Conservation (phyloP, 2,888 invertebrate species). For the Leptinotarsa tumamoca region DNA sequence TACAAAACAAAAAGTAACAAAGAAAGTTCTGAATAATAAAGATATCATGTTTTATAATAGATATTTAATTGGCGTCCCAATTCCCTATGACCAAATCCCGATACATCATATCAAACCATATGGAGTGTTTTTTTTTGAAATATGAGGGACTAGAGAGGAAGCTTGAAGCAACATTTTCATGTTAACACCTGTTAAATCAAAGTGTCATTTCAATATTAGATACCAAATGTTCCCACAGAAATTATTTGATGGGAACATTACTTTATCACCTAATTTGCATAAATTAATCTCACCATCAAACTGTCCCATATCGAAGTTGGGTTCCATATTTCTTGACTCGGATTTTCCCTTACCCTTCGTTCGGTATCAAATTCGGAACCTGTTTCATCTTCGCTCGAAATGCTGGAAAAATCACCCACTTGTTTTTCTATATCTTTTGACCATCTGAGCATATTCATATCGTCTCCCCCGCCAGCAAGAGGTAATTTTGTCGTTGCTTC, state of each 20-base stretch:
- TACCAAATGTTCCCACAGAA: not conserved
- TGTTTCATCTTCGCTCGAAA: conserved; percentile 70
- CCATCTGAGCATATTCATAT: conserved; percentile 42
- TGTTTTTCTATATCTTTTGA: conserved; percentile 46
- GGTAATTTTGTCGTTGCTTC: conserved; percentile 33
- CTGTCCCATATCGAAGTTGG: conserved; percentile 52
- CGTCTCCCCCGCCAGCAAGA: conserved; percentile 27
- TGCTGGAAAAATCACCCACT: conserved; percentile 54
- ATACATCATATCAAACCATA: too few species aligned
- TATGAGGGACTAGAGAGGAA: too few species aligned
- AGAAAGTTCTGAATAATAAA: too few species aligned
- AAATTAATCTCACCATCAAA: conserved; percentile 57
- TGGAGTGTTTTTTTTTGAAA: too few species aligned
- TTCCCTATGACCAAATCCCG: too few species aligned
- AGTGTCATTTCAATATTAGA: too few species aligned
- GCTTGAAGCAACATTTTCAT: too few species aligned
- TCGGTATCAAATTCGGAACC: conserved; percentile 65
- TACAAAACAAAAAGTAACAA: too few species aligned
- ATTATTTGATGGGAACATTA: not conserved
- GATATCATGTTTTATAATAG: too few species aligned
- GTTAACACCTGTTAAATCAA: too few species aligned
- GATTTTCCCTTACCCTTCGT: conserved; percentile 52
- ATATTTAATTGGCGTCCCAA: too few species aligned
- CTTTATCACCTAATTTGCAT: not conserved
- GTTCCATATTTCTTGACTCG: conserved; percentile 63